Base-by-base conservation (phyloP, 2,113 vertebrate species). In the Laterallus jamaicensis region DNA sequence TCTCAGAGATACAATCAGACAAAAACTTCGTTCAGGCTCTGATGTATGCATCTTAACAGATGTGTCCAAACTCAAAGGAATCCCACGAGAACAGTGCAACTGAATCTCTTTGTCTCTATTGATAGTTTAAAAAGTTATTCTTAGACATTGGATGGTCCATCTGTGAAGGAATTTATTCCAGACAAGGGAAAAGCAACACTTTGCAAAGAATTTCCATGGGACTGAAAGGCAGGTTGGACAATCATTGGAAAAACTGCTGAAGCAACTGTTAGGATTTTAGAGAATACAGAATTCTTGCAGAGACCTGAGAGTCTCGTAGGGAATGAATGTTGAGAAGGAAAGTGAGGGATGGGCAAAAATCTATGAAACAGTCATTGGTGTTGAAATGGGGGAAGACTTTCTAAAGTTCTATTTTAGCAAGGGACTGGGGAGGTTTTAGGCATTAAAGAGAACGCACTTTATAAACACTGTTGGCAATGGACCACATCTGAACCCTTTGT, bases 41-140 rank as follows among this genome's bases (percentile, higher is more conserved):
- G 92, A 97, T 97, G 96, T 96, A 82, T 97, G 94, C 95, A 94
- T 98, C 97, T 97, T 97, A 98, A 97, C 98, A 98, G 98, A 98
- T 98, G 98, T 98, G 97, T 97, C 97, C 97, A 96, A 97, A 97
- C 93, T 96, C 84, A 97, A 96, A 97, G 97, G 95, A 97, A 97
- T 98, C 98, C 97, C 97, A 96, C 4, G 95, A 97, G 98, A 97
- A 95, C 90, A 94, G 97, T 95, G 95, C 96, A 97, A 97, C 97
- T 97, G 96, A 97, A 97, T 98, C 93, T 95, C 90, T 97, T 97
- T 98, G 96, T 98, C 97, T 98, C 97, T 96, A 55, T 95, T 98
- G 97, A 97, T 97, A 98, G 96, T 97, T 97, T 75, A 97, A 97
- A 96, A 96, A 97, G 96, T 97, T 98, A 98, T 98, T 98, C 97